Evolutionary conservation across 2,113 vertebrate genomes (phyloP).

Genomic region (Chionomys nivalis): DNA sequence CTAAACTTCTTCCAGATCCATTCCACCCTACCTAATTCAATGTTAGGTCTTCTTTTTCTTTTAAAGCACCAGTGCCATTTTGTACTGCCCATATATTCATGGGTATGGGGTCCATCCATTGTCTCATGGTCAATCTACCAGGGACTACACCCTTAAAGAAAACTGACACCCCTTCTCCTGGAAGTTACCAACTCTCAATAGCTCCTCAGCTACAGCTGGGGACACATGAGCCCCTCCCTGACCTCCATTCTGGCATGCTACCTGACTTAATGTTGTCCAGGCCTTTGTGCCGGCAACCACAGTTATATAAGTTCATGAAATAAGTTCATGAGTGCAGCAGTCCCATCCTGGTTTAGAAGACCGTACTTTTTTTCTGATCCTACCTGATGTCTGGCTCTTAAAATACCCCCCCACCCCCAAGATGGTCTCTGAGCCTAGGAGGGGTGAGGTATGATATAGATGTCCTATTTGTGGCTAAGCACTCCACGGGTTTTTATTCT

Average conservation of each 20-base stretch:
- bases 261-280: background rate
- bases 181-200: background rate
- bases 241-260: background rate
- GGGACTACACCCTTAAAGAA: background rate
- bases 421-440: background rate
- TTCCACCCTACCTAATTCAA: background rate
- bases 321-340: background rate
- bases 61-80: background rate
- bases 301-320: background rate
- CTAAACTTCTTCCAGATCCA: background rate
- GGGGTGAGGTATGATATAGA: no score
- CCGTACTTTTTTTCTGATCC: background rate
- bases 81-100: background rate
- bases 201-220: background rate
- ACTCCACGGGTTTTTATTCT: background rate
- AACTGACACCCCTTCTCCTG: rapidly evolving
- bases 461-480: background rate
- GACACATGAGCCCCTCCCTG: background rate
- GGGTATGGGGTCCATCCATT: no score
- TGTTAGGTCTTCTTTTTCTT: background rate
- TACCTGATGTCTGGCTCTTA: background rate
- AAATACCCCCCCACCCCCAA: background rate
- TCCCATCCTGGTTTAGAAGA: background rate
- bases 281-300: background rate
- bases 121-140: no score